Evolutionary conservation across 2,797 vertebrate species (phyloP), one percentile per base, ranked within the genome.

Genomic region (Anguilla megastoma): DNA sequence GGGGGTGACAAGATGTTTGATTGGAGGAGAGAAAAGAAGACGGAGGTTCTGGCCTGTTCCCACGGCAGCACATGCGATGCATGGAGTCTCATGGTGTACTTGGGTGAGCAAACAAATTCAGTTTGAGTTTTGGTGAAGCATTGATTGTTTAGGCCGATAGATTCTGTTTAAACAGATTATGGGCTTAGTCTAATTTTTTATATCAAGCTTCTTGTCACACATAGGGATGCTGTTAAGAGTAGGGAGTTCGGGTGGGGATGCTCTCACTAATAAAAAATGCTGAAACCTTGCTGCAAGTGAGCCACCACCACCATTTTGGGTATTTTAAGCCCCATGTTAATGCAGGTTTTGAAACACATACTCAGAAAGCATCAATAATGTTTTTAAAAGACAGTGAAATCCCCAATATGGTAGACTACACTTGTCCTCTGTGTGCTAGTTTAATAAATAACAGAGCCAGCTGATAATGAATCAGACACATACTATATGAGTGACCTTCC

Each of bases 151-250:
- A 74, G 36, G 83, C 18, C 18, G 9, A 50, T 54, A 63, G 21
- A 69, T 54, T 63, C 74, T 0, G 12, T 63, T 21, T 7, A 69
- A 85, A 66, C 84, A 5, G 12, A 58, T 21, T 14, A 48, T 30
- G 66, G 45, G 58, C 27, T 48, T 71, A n/a, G 48, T 56, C 63
- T 52, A 58, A 10, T 63, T 87, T 84, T 84, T 84, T 71, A 88
- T 54, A 74, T 88, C 33, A 88, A 85, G 30, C 76, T 85, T 30
- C 69, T 66, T 69, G 86, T 90, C 90, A 90, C 88, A 92, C 90
- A 91, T 89, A 93, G 87, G 84, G 80, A 69, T 88, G 69, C 88
- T 91, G 86, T 90, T 86, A 4, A 45, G 50, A 58, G 80, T 58
- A 58, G 14, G 14, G 66, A 71, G 36, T 36, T 90, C 85, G 85